Evolutionary conservation across 2,797 vertebrate species (phyloP).

Genomic region (Gadopsis marmoratus): DNA sequence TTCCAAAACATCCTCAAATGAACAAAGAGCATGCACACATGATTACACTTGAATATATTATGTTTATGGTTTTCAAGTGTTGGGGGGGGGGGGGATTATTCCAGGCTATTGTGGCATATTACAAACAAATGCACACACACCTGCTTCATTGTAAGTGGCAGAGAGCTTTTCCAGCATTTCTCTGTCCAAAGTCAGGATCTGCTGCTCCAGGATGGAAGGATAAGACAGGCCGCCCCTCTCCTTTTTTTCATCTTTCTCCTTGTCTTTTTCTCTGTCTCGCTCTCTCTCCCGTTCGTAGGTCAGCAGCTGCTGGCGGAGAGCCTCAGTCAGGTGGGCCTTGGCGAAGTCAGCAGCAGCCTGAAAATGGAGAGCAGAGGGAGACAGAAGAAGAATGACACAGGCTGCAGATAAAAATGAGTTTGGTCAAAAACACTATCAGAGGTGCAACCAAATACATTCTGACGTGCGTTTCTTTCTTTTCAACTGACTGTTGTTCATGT

Average conservation of each 20-base stretch:
- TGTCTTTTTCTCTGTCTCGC: conserved; percentile 79
- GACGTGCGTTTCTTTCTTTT: conserved; percentile 8
- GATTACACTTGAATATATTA: neutral
- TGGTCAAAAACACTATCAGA: neutral
- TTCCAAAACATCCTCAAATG: neutral
- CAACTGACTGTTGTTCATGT: neutral
- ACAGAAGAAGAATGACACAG: conserved; percentile 46
- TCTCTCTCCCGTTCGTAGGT: conserved; percentile 92
- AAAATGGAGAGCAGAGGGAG: conserved; percentile 49
- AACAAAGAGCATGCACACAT: neutral
- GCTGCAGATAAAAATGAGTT: conserved; percentile 9
- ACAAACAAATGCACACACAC: conserved; percentile 73
- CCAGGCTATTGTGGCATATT: neutral
- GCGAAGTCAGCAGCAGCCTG: conserved; percentile 97
- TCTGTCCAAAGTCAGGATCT: conserved; percentile 93
- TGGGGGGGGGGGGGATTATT: neutral
- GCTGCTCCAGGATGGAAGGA: conserved; percentile 94
- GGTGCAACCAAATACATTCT: neutral
- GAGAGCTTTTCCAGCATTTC: conserved; percentile 96
- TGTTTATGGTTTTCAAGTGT: neutral
- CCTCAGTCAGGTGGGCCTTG: conserved; percentile 92
- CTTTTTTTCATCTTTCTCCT: conserved; percentile 88
- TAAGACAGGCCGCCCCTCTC: conserved; percentile 87
- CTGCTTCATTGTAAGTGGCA: conserved; percentile 95
- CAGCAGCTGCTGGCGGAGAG: conserved; percentile 94